Conservation (phyloP, 2,888 invertebrate species). For the Anorthoa munda region DNA sequence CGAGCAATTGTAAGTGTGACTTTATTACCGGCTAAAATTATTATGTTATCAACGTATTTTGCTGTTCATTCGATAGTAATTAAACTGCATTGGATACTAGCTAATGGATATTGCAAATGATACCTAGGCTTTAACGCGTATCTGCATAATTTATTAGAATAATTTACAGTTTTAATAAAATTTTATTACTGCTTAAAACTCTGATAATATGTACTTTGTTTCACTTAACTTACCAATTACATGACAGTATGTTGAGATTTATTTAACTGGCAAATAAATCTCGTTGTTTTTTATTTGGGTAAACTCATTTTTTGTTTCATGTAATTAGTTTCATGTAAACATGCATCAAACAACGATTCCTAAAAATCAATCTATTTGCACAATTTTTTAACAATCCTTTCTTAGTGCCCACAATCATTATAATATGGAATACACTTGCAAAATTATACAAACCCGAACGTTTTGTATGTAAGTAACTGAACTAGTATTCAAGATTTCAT, state of each 20-base stretch:
- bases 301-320: background rate
- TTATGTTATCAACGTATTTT: background rate
- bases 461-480: too few species aligned
- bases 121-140: background rate
- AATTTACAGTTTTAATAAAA: background rate
- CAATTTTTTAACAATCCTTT: too few species aligned
- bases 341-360: background rate
- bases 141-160: constrained; percentile 21
- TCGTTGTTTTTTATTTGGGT: background rate
- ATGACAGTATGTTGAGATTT: background rate
- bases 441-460: too few species aligned
- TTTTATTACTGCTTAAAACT: background rate
- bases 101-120: constrained; percentile 24
- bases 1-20: background rate
- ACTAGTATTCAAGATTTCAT: too few species aligned
- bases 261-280: too few species aligned
- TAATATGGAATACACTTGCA: too few species aligned
- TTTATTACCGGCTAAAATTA: constrained; percentile 2
- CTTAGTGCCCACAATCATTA: too few species aligned
- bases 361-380: too few species aligned
- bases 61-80: constrained; percentile 12
- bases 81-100: constrained; percentile 5
- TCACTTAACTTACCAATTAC: background rate
- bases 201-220: background rate
- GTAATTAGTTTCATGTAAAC: background rate